Conservation (phyloP, 2,888 invertebrate species). For the Oscheius myriophilus region DNA sequence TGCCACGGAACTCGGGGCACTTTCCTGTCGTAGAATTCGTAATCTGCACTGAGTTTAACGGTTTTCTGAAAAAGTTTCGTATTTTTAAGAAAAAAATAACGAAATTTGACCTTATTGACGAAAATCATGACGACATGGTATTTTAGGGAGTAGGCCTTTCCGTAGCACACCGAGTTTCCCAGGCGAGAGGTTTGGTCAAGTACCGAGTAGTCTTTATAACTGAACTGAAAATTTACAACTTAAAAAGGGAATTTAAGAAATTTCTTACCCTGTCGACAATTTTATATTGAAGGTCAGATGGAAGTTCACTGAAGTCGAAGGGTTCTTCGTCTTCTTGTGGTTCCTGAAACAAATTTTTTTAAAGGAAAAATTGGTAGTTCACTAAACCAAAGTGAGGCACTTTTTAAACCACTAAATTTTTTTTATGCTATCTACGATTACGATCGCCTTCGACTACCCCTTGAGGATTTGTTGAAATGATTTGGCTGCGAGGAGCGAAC, state of each 20-base stretch:
- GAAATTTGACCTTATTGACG: conserved; percentile 1
- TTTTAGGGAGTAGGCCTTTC: not conserved
- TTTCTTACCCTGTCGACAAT: conserved; percentile 3
- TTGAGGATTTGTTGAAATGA: too few species aligned
- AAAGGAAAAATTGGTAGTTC: too few species aligned
- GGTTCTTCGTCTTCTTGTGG: conserved; percentile 1
- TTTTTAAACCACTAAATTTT: too few species aligned
- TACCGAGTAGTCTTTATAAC: not conserved
- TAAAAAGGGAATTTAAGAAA: too few species aligned
- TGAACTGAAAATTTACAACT: not conserved
- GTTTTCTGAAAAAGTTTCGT: conserved; percentile 7
- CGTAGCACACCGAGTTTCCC: not conserved
- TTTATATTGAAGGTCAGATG: not conserved
- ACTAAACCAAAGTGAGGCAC: too few species aligned
- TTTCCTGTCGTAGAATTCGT: not conserved
- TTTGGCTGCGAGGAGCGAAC: too few species aligned
- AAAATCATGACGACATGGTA: not conserved
- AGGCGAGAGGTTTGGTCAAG: conserved; percentile 1
- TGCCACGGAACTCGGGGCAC: conserved; percentile 14
- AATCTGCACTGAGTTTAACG: not conserved
- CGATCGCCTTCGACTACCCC: too few species aligned
- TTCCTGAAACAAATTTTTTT: too few species aligned
- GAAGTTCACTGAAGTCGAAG: not conserved
- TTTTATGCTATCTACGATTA: too few species aligned
- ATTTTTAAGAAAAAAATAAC: not conserved